phyloP scores from a whole-genome alignment of 2,888 invertebrate species.

The Amphipoea lucens region DNA sequence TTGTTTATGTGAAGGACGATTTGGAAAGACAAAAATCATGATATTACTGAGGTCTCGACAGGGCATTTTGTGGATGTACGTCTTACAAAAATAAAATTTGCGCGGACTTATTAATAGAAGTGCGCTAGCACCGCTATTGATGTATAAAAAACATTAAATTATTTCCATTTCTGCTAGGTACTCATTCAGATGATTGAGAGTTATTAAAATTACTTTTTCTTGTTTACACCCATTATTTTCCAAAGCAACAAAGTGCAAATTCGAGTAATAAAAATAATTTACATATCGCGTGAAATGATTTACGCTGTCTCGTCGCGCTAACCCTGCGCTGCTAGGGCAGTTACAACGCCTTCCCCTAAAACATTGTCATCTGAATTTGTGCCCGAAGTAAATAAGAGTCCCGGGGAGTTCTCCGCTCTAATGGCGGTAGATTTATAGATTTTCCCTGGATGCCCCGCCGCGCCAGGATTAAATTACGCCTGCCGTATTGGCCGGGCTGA shows the following conservation, averaged over 20 bases:
- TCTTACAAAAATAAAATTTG: not conserved
- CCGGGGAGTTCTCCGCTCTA: constrained; percentile 87
- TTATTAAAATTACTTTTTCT: constrained; percentile 53
- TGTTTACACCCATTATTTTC: constrained; percentile 53
- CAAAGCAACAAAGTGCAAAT: constrained; percentile 60
- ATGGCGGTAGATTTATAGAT: constrained; percentile 91
- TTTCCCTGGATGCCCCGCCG: constrained; percentile 88
- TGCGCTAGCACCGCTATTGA: not conserved
- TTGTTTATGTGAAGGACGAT: constrained; percentile 6
- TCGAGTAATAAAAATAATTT: constrained; percentile 67
- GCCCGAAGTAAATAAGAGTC: constrained; percentile 90
- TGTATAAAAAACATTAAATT: not conserved
- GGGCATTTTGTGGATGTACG: not conserved
- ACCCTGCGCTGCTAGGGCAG: constrained; percentile 84
- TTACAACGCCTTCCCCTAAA: constrained; percentile 90
- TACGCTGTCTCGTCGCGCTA: constrained; percentile 71
- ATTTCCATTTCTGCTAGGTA: constrained; percentile 13
- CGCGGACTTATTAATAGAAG: not conserved
- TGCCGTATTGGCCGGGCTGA: constrained; percentile 88
- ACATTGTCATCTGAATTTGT: constrained; percentile 91
- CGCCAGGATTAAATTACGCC: constrained; percentile 89
- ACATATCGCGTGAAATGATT: constrained; percentile 65
- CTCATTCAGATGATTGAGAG: constrained; percentile 48
- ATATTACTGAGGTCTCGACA: not conserved
- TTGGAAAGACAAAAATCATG: not conserved